Base-by-base conservation (phyloP, 2,797 vertebrate genomes). In the Sarcophilus harrisii region DNA sequence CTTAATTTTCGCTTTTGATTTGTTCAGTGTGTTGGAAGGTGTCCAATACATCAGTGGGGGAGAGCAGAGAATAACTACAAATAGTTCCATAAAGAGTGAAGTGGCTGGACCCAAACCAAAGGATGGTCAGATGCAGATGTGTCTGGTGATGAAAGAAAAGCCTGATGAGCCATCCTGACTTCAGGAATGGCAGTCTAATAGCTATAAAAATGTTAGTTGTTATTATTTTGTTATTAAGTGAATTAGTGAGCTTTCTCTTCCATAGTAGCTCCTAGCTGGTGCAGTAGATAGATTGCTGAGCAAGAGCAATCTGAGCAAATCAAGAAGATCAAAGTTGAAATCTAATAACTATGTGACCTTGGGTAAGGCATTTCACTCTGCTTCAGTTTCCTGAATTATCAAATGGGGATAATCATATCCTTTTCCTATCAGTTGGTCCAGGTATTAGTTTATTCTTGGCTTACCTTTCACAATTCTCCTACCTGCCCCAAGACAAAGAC, bases 341-440 rank as follows among this genome's bases (percentile, higher is more conserved):
- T 45, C 18, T 81, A 2, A 16, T 38, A 73, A 73, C 66, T 73
- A 6, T 73, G 66, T 73, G n/a, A 38, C n/a, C 27, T 4, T 59
- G 58, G 9, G 27, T 29, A 29, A 59, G 28, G 5, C 27, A 9
- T 18, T 38, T 81, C 16, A 38, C n/a, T 38, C n/a, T 45, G 18
- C 18, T 2, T 81, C n/a, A 81, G 66, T 81, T 81, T 81, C 21
- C 6, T 81, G n/a, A 81, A 38, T 5, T 38, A 30, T 81, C 38
- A 81, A 81, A 73, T 66, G 6, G 66, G 66, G n/a, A 38, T 45
- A 81, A 81, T 81, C 21, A 45, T 45, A 81, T 81, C 81, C 9
- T 54, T 52, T 62, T 81, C 12, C 0, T 10, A 0, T 0, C 38
- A 18, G 0, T 29, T 57, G 28, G 29, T 21, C n/a, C 60, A 14